Evolutionary conservation across 2,888 invertebrate genomes (phyloP), one percentile per base, ranked within the genome.

Genomic region (Dimorphilus gyrociliatus): DNA sequence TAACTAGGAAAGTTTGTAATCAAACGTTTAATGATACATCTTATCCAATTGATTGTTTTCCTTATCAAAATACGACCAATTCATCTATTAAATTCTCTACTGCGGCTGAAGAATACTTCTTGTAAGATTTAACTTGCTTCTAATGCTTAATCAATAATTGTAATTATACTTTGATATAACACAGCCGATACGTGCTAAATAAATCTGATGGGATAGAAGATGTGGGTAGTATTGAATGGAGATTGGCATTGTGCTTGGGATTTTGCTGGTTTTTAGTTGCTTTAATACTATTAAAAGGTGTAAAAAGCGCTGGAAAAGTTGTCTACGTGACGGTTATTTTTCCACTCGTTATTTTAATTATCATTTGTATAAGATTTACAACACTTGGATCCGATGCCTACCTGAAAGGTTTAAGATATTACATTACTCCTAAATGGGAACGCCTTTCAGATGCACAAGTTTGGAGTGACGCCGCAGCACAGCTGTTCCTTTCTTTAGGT

Each of bases 311-410:
- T 17, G 36, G 38, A 15, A 38, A 37, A 34, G 45, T 53, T 7
- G 47, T 53, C 4, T 53, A 53, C 37, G 28, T 50, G 36, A 48
- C 52, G 16, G 53, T 51, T 4, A 42, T 41, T 3, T 41, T 53
- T 21, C 53, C 55, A 5, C 46, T 48, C 34, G 17, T 54, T 18
- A 41, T 51, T 17, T 45, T 55, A 28, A 27, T 54, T 26, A 43
- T 50, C 6, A 39, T 55, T 12, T 37, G 53, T 23, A 40, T 53
- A 13, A 47, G 51, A 24, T 45, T 47, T 3, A 37, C 48, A 31
- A 48, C 46, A 19, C 44, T 54, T 34, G 50, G 47, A 3, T 16
- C 18, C 8, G 31, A 12, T 3, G 54, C 51, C 4, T 42, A 48
- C 29, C 38, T 50, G 30, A 42, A 48, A n/a, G 55, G 54, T 7